Conservation (phyloP, 2,113 vertebrate species). For the Chloropsis cyanopogon region DNA sequence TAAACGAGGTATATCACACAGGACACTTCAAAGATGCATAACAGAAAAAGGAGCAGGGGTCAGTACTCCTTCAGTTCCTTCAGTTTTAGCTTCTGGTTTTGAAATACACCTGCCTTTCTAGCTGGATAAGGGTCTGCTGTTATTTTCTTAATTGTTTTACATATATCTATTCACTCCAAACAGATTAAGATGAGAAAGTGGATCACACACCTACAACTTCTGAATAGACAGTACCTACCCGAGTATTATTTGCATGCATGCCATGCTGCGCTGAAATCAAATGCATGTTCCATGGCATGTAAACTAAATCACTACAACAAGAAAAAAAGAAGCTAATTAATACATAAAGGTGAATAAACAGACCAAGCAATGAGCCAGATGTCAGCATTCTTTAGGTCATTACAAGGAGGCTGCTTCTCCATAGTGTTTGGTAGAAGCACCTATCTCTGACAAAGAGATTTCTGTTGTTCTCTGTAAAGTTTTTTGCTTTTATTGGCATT, state of each 20-base stretch:
- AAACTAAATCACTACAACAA: conserved; percentile 23
- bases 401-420: not conserved
- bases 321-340: conserved; percentile 34
- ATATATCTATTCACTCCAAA: not conserved
- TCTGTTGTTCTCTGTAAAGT: not conserved
- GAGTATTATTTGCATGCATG: conserved; percentile 9
- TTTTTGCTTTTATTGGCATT: not conserved
- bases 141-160: not conserved
- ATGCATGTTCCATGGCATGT: not conserved
- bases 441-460: not conserved
- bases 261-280: not conserved
- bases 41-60: not conserved
- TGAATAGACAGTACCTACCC: not conserved
- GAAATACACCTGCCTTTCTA: not conserved
- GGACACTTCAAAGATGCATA: not conserved
- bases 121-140: not conserved
- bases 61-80: not conserved
- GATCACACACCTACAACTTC: not conserved
- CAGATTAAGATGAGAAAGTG: not conserved
- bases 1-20: not conserved
- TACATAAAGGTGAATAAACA: conserved; percentile 31
- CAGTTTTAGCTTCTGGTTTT: not conserved
- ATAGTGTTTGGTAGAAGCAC: not conserved
- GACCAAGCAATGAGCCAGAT: not conserved
- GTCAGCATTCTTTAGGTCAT: not conserved